These are phyloP conservation scores for Momotus momota DNA, from an alignment of 2,797 vertebrate genomes.

Conservation along the genomic window DNA sequence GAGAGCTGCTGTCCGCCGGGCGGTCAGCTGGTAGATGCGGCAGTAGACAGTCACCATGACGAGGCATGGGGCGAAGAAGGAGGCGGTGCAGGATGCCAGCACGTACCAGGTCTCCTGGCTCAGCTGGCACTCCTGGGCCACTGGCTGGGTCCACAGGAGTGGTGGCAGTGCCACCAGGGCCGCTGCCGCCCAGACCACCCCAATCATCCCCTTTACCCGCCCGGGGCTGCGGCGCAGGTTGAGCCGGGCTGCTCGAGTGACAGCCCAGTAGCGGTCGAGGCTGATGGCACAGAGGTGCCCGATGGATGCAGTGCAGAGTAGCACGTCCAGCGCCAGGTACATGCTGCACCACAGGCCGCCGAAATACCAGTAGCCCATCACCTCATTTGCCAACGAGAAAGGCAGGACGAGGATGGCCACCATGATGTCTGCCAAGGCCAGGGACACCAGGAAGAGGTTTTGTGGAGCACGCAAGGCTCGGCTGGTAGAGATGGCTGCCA, in stretches of 20 bases:
- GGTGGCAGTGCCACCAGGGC: slow-evolving; percentile 90
- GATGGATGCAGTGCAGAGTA: slow-evolving; percentile 93
- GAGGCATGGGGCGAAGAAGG: slow-evolving; percentile 90
- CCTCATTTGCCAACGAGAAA: slow-evolving; percentile 90
- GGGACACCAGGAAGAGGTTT: slow-evolving; percentile 91
- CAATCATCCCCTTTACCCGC: slow-evolving; percentile 89
- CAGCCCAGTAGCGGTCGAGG: slow-evolving; percentile 92
- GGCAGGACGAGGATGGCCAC: slow-evolving; percentile 91
- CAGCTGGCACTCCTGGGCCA: slow-evolving; percentile 83
- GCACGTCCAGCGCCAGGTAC: slow-evolving; percentile 89
- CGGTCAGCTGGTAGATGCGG: slow-evolving; percentile 89
- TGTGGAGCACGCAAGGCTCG: slow-evolving; percentile 89
- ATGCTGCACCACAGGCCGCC: slow-evolving; percentile 90
- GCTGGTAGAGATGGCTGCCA: slow-evolving; percentile 89
- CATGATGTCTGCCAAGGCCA: slow-evolving; percentile 91
- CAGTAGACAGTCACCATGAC: slow-evolving; percentile 92
- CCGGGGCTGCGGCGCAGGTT: slow-evolving; percentile 88
- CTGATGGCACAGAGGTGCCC: slow-evolving; percentile 94
- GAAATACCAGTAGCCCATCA: slow-evolving; percentile 95
- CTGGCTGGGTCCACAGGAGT: slow-evolving; percentile 81
- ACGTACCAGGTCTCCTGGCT: slow-evolving; percentile 94
- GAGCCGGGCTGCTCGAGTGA: slow-evolving; percentile 89
- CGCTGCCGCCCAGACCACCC: slow-evolving; percentile 85
- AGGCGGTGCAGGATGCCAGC: slow-evolving; percentile 87
- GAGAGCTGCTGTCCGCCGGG: slow-evolving; percentile 83